Conservation (phyloP, 2,888 invertebrate species). For the Mimas tiliae region DNA sequence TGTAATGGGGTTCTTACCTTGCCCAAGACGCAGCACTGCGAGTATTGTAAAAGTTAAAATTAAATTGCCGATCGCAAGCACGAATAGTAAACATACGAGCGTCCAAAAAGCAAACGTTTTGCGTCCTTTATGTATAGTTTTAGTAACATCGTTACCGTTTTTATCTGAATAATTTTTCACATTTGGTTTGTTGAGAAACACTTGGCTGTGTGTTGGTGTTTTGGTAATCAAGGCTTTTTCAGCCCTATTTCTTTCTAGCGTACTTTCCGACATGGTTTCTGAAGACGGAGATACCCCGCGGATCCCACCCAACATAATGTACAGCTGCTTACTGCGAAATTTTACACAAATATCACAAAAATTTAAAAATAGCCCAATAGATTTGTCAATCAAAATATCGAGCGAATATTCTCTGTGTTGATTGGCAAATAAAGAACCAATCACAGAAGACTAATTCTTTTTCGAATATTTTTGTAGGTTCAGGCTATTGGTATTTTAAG, state of each 20-base stretch:
- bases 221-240: conserved; percentile 74
- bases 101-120: conserved; percentile 92
- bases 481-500: conserved; percentile 27
- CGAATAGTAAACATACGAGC: conserved; percentile 87
- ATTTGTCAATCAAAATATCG: conserved; percentile 73
- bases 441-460: neutral
- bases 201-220: conserved; percentile 64
- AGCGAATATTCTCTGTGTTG: conserved; percentile 52
- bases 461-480: neutral
- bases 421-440: conserved; percentile 52
- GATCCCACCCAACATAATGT: conserved; percentile 59
- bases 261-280: conserved; percentile 73
- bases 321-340: conserved; percentile 42
- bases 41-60: conserved; percentile 92
- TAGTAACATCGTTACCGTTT: conserved; percentile 76
- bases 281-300: conserved; percentile 74
- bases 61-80: conserved; percentile 91
- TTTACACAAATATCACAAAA: conserved; percentile 46
- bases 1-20: conserved; percentile 60
- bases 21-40: conserved; percentile 91
- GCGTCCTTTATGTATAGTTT: conserved; percentile 72
- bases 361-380: conserved; percentile 65
- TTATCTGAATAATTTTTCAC: conserved; percentile 75
- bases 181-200: conserved; percentile 55
- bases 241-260: conserved; percentile 67